phyloP scores from a whole-genome alignment of 2,888 invertebrate genomes.

The Yponomeuta evonymella region DNA sequence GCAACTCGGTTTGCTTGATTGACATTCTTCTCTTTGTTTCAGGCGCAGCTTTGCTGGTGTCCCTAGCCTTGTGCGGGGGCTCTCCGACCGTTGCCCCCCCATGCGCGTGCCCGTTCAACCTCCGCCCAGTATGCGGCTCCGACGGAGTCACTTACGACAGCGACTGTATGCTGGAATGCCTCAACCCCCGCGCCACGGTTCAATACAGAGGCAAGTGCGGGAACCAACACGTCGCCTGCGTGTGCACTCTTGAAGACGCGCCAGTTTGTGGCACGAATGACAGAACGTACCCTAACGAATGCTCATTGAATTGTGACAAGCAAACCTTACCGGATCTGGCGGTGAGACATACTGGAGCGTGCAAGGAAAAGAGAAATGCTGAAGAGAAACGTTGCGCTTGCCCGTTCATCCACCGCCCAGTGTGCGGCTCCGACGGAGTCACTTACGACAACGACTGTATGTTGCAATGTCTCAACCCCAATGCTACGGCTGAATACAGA shows the following conservation, averaged over 20 bases:
- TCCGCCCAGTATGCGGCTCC: constrained; percentile 79
- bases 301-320: background rate
- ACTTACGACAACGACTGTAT: constrained; percentile 83
- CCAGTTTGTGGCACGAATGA: constrained; percentile 25
- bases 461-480: constrained; percentile 57
- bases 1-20: background rate
- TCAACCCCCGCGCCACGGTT: constrained; percentile 4
- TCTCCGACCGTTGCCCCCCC: constrained; percentile 1
- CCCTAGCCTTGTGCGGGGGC: background rate
- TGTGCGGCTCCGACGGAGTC: constrained; percentile 81
- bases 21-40: background rate
- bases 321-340: background rate
- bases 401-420: constrained; percentile 46
- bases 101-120: constrained; percentile 29
- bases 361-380: constrained; percentile 6
- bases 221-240: background rate
- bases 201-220: constrained; percentile 7
- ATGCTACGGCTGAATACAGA: background rate
- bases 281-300: constrained; percentile 22
- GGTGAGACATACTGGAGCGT: background rate
- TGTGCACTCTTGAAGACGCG: constrained; percentile 19
- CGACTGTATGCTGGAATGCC: constrained; percentile 79
- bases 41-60: constrained; percentile 1
- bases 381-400: constrained; percentile 26
- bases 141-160: constrained; percentile 81